Percentiles rank a stretch among this genome's conserved stretches.
phyloP scores from a whole-genome alignment of 2,888 invertebrate species.

The Pammene fasciana region DNA sequence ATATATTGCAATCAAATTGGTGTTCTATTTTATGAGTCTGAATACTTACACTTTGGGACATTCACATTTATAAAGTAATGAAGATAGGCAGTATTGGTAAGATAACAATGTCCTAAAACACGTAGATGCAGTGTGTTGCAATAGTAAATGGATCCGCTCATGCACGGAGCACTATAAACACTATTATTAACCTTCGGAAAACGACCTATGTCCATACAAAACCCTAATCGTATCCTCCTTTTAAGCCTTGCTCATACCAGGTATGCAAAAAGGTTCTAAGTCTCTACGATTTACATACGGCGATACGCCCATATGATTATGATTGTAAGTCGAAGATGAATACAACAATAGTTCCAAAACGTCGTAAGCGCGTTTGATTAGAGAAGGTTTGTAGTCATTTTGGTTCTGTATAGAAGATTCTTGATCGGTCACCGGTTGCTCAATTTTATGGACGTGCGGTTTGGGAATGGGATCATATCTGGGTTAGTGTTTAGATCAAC shows the following conservation, averaged over 20 bases:
- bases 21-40: too few relatives aligned
- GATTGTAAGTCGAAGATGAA: neutral
- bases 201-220: conserved; percentile 12
- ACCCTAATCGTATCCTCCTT: neutral
- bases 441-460: conserved; percentile 22
- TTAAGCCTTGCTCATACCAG: neutral
- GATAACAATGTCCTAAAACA: conserved; percentile 16
- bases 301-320: neutral
- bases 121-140: conserved; percentile 8
- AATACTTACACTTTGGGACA: neutral
- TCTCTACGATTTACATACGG: neutral
- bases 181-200: conserved; percentile 25
- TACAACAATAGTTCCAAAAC: neutral
- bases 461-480: conserved; percentile 9
- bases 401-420: neutral
- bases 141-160: neutral
- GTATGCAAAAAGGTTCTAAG: neutral
- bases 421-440: conserved; percentile 17
- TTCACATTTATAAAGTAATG: neutral
- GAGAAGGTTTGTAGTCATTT: neutral
- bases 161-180: neutral
- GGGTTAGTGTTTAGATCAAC: conserved; percentile 21
- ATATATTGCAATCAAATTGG: too few relatives aligned
- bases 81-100: neutral
- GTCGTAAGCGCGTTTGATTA: neutral